Percentiles rank a stretch among this genome's conserved stretches.
phyloP scores from a whole-genome alignment of 2,113 vertebrate species.

The Rhinopomastus cyanomelas region DNA sequence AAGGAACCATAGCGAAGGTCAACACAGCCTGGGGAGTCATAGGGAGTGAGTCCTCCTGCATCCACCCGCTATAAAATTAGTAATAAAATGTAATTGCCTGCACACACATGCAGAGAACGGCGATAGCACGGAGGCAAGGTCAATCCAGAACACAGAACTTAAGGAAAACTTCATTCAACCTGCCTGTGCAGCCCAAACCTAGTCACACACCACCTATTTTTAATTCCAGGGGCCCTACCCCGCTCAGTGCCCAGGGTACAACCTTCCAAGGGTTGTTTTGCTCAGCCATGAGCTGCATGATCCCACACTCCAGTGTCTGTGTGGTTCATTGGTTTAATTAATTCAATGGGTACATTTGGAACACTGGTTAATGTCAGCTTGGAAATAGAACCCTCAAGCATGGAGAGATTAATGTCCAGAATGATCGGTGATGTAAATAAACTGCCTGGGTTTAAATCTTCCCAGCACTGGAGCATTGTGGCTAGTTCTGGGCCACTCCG shows the following conservation, averaged over 20 bases:
- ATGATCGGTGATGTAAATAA: background rate
- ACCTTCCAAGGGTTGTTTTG: background rate
- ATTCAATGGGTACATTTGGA: background rate
- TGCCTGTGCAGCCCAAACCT: background rate
- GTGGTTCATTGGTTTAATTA: background rate
- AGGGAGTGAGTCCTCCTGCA: background rate
- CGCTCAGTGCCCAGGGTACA: background rate
- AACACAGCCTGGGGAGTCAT: slow-evolving; percentile 12
- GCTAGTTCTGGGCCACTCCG: too few relatives aligned
- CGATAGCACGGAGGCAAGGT: background rate
- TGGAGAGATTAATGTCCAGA: background rate
- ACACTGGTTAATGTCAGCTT: background rate
- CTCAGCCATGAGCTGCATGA: background rate
- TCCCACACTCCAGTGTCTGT: background rate
- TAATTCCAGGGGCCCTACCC: background rate
- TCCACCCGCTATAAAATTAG: slow-evolving; percentile 19
- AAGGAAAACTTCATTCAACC: background rate
- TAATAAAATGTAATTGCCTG: slow-evolving; percentile 1
- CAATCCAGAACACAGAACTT: background rate
- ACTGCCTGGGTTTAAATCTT: background rate
- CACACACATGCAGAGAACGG: background rate
- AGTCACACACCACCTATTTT: background rate
- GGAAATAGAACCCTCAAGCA: background rate
- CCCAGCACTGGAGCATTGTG: accelerated
- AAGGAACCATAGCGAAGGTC: slow-evolving; percentile 46